Evolutionary conservation across 2,888 invertebrate genomes (phyloP), one percentile per base, ranked within the genome.

Genomic region (Stratiomys singularior): DNA sequence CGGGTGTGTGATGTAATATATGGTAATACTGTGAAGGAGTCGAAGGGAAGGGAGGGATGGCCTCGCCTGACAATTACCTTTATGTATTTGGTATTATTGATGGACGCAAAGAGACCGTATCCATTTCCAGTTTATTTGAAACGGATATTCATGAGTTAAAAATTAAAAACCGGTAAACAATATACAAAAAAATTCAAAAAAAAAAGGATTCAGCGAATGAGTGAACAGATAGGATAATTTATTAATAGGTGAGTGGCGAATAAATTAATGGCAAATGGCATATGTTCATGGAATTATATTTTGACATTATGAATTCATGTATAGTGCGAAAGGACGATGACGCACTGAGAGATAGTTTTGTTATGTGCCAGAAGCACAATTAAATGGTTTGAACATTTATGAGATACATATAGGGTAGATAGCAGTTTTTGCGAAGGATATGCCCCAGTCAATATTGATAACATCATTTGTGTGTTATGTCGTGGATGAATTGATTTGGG

Each of bases 191-290:
- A 18, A n/a, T 13, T 9, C 13, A 56, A 18, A 4, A 9, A 18
- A 60, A 60, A 23, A 25, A n/a, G 58, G 58, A 25, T 25, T 60
- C 25, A 60, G 11, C 23, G 7, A 60, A 60, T 60, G 58, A 13
- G 58, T 60, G 58, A 60, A 60, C 11, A 9, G 52, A 52, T 52
- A 52, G 21, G 23, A 25, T 60, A 60, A 60, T 60, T 60, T 23
- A 60, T 60, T 60, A 18, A 60, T 5, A 23, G 25, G 18, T 60
- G 58, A 3, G 23, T 3, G 9, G 37, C 9, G 37, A 37, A 9
- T 37, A 37, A 5, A 23, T n/a, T n/a, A n/a, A n/a, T 60, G 23
- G 4, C 23, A 60, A 21, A 60, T 5, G 15, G 25, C 4, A 11
- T 5, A 37, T 3, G 37, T 37, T 37, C 3, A 37, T 37, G 3